Evolutionary conservation across 2,888 invertebrate species (phyloP), one percentile per base, ranked within the genome.

Genomic region (Theretra japonica): DNA sequence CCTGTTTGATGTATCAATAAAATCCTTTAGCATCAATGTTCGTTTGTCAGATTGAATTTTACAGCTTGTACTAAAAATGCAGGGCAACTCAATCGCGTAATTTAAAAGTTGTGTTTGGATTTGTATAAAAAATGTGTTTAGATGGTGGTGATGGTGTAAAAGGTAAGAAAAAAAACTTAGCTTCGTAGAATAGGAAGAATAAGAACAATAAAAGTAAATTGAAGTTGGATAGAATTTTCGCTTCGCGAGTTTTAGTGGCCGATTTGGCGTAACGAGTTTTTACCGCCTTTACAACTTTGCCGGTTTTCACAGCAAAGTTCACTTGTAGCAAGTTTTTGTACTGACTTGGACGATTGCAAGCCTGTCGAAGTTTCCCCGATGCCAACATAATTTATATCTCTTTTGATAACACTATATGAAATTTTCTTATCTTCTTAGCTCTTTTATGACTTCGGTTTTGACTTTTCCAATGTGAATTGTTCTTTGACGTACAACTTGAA

Each of bases 171-270:
- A 88, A 88, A 88, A 88, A 88, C 81, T 91, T 88, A 79, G 80
- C 83, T 82, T 82, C 84, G 82, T 80, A 87, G 88, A 85, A 90
- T 89, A 88, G 87, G 89, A 91, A 88, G 87, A 88, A 87, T 86
- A 90, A 88, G 87, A 91, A 93, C 93, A 93, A 92, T 93, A 93
- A 93, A 93, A 93, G 92, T 92, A 93, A 93, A 93, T 93, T 93
- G 93, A 93, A 93, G 87, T 91, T 88, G 89, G 91, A 93, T 93
- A 93, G 92, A 93, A 93, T 93, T 93, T 92, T 92, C 92, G 92
- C 93, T 92, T 92, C 90, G 89, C 88, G 90, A 92, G 91, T 92
- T 93, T 93, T 93, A 93, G 92, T 91, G 90, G 92, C 85, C 93
- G 92, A 93, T 93, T 93, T 92, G 86, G 86, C 88, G 91, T 92